These are phyloP conservation scores for Dissostichus mawsoni DNA, from an alignment of 2,113 vertebrate genomes.

Conservation along the genomic window DNA sequence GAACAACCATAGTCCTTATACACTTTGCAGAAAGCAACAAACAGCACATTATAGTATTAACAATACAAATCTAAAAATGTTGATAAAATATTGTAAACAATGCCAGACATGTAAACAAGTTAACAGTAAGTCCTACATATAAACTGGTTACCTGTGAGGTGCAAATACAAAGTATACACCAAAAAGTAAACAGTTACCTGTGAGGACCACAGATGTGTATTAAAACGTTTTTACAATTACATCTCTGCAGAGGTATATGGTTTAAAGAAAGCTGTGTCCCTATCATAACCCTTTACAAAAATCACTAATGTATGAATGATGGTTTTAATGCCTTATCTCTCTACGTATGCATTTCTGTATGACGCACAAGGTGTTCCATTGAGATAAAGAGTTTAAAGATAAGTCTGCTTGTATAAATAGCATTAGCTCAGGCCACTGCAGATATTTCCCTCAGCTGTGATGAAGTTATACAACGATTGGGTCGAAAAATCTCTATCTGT, in stretches of 20 bases:
- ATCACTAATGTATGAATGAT: rapidly evolving
- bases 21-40: background rate
- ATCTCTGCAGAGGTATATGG: too few relatives aligned
- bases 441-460: slow-evolving; percentile 30
- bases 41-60: background rate
- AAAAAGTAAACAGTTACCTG: too few relatives aligned
- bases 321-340: background rate
- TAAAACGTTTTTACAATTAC: too few relatives aligned
- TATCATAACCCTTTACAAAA: background rate
- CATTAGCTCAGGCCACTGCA: background rate
- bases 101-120: too few relatives aligned
- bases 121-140: too few relatives aligned
- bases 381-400: slow-evolving; percentile 54
- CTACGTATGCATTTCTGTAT: background rate
- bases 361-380: slow-evolving; percentile 52
- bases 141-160: background rate
- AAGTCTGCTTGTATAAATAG: slow-evolving; percentile 73
- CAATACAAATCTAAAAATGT: background rate
- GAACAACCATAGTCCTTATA: background rate
- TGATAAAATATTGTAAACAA: too few relatives aligned
- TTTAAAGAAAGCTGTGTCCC: too few relatives aligned
- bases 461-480: slow-evolving; percentile 34
- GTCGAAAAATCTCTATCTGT: background rate
- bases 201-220: too few relatives aligned
- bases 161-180: too few relatives aligned